A percentile compares a stretch with the other conserved stretches of the same genome.
phyloP scores from a whole-genome alignment of 37 sponge, comb jelly and placozoan genomes.

The Axinella damicornis region DNA sequence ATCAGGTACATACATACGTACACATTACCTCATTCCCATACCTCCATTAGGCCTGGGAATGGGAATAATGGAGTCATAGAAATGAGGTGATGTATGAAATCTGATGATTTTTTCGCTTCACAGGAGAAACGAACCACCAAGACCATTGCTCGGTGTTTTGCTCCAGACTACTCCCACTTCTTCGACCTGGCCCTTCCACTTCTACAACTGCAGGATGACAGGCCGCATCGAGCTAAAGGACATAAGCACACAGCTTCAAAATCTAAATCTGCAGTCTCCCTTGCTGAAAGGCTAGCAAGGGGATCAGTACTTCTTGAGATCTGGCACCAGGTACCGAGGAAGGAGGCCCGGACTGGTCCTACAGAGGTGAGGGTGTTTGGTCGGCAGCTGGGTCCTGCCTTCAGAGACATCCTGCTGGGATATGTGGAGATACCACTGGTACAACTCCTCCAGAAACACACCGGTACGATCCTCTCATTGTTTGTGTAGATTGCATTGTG shows the following conservation, averaged over 20 bases:
- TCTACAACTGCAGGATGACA: neutral
- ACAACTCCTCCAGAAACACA: slow-evolving; percentile 41
- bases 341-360: neutral
- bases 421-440: slow-evolving; percentile 43
- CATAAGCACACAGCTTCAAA: no score
- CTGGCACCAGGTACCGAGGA: slow-evolving; percentile 65
- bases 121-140: slow-evolving; percentile 57
- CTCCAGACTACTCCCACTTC: slow-evolving; percentile 77
- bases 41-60: no score
- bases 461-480: slow-evolving; percentile 33
- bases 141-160: slow-evolving; percentile 67
- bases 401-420: slow-evolving; percentile 66
- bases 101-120: no score
- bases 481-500: no score
- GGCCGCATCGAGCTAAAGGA: neutral
- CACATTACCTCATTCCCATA: no score
- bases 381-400: slow-evolving; percentile 13
- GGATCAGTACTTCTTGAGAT: slow-evolving; percentile 53
- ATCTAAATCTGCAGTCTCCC: neutral
- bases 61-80: no score
- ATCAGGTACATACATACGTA: neutral
- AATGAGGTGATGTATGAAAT: no score
- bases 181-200: slow-evolving; percentile 75
- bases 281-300: slow-evolving; percentile 47
- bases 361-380: slow-evolving; percentile 8